These are phyloP conservation scores for Pithys albifrons DNA, from an alignment of 2,113 vertebrate species.

Conservation along the genomic window DNA sequence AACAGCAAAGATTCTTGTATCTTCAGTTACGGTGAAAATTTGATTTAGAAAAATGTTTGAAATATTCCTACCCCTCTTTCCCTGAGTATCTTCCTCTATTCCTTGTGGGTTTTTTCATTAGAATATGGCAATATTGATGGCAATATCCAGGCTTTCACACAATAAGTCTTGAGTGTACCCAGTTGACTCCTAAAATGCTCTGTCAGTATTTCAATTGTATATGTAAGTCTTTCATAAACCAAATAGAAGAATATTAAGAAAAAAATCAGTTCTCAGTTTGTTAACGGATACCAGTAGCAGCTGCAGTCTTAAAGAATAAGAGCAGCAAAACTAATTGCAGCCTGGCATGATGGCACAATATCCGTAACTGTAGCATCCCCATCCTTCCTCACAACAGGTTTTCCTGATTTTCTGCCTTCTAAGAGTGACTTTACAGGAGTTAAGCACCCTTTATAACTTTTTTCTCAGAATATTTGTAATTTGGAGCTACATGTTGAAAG, in stretches of 20 bases:
- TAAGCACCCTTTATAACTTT: conserved; percentile 20
- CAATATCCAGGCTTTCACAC: conserved; percentile 79
- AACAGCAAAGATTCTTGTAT: conserved; percentile 76
- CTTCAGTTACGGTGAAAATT: conserved; percentile 76
- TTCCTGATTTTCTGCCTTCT: conserved; percentile 23
- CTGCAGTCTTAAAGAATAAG: conserved; percentile 16
- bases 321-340: conserved; percentile 37
- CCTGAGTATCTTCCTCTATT: conserved; percentile 68
- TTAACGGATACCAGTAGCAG: conserved; percentile 13
- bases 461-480: conserved; percentile 2
- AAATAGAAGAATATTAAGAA: conserved; percentile 22
- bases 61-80: conserved; percentile 59
- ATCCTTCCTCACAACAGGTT: conserved; percentile 16
- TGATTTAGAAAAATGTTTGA: conserved; percentile 11
- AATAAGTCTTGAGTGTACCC: conserved; percentile 36
- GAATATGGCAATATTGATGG: conserved; percentile 80
- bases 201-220: conserved; percentile 52
- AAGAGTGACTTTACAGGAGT: conserved; percentile 46
- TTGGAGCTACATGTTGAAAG: conserved; percentile 22
- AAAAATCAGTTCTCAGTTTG: neutral
- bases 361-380: conserved; percentile 9
- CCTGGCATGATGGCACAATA: conserved; percentile 20
- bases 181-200: conserved; percentile 17
- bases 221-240: conserved; percentile 26
- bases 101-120: conserved; percentile 76